A percentile compares a stretch with the other conserved stretches of the same genome.
These are phyloP conservation scores for Mus minutoides DNA, from an alignment of 2,797 vertebrate species.

Conservation along the genomic window DNA sequence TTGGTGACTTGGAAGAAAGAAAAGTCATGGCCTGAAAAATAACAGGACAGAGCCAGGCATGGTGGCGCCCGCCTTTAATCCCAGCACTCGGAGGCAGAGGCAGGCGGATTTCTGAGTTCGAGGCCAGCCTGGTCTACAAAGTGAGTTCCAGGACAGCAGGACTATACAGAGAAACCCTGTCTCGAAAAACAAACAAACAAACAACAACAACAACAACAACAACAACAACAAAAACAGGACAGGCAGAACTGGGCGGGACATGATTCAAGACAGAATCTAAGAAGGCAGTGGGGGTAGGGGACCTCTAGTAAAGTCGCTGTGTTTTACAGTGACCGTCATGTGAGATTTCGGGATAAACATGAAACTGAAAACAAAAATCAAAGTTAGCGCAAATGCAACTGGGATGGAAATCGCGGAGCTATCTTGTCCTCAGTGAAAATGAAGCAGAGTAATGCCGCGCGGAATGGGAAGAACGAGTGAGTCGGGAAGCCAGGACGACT, in stretches of 20 bases:
- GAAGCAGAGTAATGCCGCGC: neutral
- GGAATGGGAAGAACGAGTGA: neutral
- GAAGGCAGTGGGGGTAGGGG: neutral
- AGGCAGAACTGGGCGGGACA: neutral
- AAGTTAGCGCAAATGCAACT: neutral
- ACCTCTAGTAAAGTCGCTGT: neutral
- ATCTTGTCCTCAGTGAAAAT: neutral
- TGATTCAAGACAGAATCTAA: neutral
- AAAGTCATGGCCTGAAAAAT: neutral
- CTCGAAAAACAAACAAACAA: too few species aligned
- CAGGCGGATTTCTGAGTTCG: too few species aligned
- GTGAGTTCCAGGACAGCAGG: too few species aligned
- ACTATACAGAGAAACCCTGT: too few species aligned
- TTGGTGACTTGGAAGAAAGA: neutral
- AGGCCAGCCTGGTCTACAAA: too few species aligned
- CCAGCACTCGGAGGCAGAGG: too few species aligned
- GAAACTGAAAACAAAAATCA: neutral
- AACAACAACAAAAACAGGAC: too few species aligned
- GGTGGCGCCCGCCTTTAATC: too few species aligned
- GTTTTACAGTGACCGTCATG: neutral
- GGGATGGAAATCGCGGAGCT: neutral
- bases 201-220: too few species aligned
- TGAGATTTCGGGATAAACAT: neutral
- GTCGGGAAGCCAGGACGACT: neutral
- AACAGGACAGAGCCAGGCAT: too few species aligned